A percentile compares a stretch with the other conserved stretches of the same genome.
phyloP scores from a whole-genome alignment of 1,140 invertebrate genomes.

The Anoplophora glabripennis region DNA sequence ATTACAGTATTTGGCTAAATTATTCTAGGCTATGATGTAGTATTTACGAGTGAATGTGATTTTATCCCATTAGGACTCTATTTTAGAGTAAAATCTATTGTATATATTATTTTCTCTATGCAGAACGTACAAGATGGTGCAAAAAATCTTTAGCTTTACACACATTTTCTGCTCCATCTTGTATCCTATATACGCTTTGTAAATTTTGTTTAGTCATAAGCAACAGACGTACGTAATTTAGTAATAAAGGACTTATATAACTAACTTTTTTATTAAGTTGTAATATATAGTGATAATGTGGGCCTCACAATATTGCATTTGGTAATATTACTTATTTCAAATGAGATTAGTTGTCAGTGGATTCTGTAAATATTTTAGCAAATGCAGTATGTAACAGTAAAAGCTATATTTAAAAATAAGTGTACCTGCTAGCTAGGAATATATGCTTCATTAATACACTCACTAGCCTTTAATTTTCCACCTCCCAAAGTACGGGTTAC shows the following conservation, averaged over 20 bases:
- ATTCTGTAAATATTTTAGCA: conserved; percentile 31
- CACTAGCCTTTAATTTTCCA: conserved; percentile 7
- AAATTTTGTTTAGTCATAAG: conserved; percentile 25
- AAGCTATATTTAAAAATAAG: conserved; percentile 40
- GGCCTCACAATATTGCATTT: conserved; percentile 37
- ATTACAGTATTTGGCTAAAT: conserved; percentile 45
- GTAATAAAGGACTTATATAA: conserved; percentile 17
- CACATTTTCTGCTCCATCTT: too few relatives aligned
- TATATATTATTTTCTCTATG: conserved; percentile 16
- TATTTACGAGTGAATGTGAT: conserved; percentile 38
- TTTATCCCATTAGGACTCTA: conserved; percentile 13
- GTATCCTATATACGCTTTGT: conserved; percentile 26
- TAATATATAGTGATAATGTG: conserved; percentile 33
- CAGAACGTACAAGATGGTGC: neutral
- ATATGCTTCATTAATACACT: conserved; percentile 35
- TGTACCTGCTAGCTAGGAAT: conserved; percentile 43
- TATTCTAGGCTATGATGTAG: conserved; percentile 30
- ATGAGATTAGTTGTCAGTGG: conserved; percentile 6
- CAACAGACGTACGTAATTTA: conserved; percentile 14
- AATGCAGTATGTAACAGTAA: conserved; percentile 35
- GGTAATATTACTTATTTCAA: conserved; percentile 26
- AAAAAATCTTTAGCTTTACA: neutral
- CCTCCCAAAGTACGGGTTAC: neutral
- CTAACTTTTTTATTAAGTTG: conserved; percentile 33
- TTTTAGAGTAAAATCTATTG: conserved; percentile 3